Evolutionary conservation across 2,888 invertebrate genomes (phyloP).

Genomic region (Acrobasis repandana): DNA sequence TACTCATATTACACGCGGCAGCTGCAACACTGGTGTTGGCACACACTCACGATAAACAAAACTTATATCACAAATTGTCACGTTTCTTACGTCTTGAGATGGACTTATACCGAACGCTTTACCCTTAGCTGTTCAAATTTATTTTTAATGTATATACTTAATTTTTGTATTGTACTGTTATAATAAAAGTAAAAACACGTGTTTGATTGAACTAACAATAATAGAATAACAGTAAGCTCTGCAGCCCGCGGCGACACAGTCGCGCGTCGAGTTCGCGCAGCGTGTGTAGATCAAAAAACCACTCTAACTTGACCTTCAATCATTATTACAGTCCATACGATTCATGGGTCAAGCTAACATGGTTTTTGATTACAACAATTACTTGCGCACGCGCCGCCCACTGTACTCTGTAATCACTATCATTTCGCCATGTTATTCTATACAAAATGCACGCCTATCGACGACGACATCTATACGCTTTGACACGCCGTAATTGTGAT

Average conservation of each 20-base stretch:
- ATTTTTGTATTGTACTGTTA: too few relatives aligned
- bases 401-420: conserved; percentile 73
- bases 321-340: not conserved
- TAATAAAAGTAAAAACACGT: conserved; percentile 1
- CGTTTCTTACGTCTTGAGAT: too few relatives aligned
- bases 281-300: conserved; percentile 37
- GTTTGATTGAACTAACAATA: conserved; percentile 22
- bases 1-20: too few relatives aligned
- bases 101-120: too few relatives aligned
- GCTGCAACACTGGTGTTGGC: too few relatives aligned
- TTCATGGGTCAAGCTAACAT: conserved; percentile 5
- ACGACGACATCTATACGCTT: conserved; percentile 54
- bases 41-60: too few relatives aligned
- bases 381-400: conserved; percentile 71
- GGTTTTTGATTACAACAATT: conserved; percentile 73
- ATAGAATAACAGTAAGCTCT: conserved; percentile 35
- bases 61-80: too few relatives aligned
- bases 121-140: too few relatives aligned
- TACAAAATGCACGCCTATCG: conserved; percentile 70
- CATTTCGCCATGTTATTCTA: conserved; percentile 79
- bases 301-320: not conserved
- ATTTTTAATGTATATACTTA: too few relatives aligned
- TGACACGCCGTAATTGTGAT: conserved; percentile 24
- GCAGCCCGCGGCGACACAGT: conserved; percentile 28
- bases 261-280: conserved; percentile 48